Evolutionary conservation across 2,888 invertebrate genomes (phyloP).

Genomic region (Aleiodes alternator): DNA sequence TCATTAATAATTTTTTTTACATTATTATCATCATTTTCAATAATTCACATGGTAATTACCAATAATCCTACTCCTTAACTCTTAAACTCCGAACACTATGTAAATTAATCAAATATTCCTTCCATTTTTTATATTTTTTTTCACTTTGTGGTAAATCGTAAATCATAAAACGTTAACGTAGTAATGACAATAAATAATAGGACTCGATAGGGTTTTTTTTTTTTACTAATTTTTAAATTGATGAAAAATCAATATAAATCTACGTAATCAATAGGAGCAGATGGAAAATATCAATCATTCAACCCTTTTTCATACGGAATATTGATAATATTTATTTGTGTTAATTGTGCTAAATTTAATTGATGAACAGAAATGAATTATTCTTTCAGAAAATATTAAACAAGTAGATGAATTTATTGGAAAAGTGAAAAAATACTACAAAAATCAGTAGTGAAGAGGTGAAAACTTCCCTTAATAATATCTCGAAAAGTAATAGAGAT

Average conservation of each 20-base stretch:
- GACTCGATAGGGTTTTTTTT: slow-evolving; percentile 18
- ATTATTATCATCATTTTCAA: slow-evolving; percentile 18
- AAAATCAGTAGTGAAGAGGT: not conserved
- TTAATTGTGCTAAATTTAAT: too few relatives aligned
- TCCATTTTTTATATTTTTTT: too few relatives aligned
- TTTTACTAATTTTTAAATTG: not conserved
- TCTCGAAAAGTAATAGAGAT: not conserved
- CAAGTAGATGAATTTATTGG: too few relatives aligned
- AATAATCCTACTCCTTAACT: not conserved
- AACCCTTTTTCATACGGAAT: slow-evolving; percentile 14
- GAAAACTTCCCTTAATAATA: not conserved
- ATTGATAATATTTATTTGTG: not conserved
- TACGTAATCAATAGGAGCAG: too few relatives aligned
- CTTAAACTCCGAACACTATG: too few relatives aligned
- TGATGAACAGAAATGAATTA: too few relatives aligned
- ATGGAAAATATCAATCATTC: too few relatives aligned
- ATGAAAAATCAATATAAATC: not conserved
- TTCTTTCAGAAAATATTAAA: too few relatives aligned
- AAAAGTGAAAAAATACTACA: not conserved
- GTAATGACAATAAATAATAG: slow-evolving; percentile 29
- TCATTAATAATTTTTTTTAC: not conserved
- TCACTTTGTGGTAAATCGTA: not conserved
- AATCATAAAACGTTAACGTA: slow-evolving; percentile 6
- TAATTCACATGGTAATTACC: not conserved
- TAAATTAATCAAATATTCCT: too few relatives aligned